Base-by-base conservation (phyloP, 1,140 invertebrate species). In the Nasonia vitripennis region DNA sequence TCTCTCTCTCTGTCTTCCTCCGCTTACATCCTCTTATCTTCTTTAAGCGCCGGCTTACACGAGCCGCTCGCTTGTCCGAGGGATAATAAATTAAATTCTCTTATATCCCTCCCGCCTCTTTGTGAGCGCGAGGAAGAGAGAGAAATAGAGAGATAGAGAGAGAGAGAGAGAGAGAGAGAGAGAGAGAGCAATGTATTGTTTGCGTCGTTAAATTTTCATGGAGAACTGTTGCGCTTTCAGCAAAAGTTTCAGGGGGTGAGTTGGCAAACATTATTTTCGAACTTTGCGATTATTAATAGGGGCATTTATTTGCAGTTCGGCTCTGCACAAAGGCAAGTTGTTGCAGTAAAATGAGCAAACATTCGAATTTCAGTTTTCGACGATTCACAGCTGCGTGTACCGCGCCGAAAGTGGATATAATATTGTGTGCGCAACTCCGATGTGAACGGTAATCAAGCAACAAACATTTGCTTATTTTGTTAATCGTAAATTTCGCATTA, bases 21-120 rank as follows among this genome's bases (percentile, higher is more conserved):
- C n/a, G 78, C 84, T 74, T 78, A 82, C 80, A 86, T 82, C 79
- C 80, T 82, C 84, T 82, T 82, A 86, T 86, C 80, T 86, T 78
- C 80, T 82, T 78, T 70, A 86, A 82, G 79, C 79, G 79, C 17
- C 37, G 41, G 80, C 81, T 86, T 82, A 86, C 80, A 78, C 27
- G 74, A 86, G 48, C 84, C 67, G 71, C 80, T 82, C 55, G 55
- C 67, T 55, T 78, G 75, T 81, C 31, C 74, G 67, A 78, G 84
- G 62, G 41, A 77, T 75, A 81, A 85, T 85, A 85, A 85, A 85
- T 85, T 85, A 67, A 85, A 85, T 85, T 85, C 78, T 4, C 78
- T 77, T 34, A 71, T 34, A 71, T 77, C 71, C 71, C 78, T 81
- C 75, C 75, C 4, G 20, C 3, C 55, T 62, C 55, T 62, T 62